Conservation (phyloP, 2,888 invertebrate genomes). For the Lochmaea crataegi region DNA sequence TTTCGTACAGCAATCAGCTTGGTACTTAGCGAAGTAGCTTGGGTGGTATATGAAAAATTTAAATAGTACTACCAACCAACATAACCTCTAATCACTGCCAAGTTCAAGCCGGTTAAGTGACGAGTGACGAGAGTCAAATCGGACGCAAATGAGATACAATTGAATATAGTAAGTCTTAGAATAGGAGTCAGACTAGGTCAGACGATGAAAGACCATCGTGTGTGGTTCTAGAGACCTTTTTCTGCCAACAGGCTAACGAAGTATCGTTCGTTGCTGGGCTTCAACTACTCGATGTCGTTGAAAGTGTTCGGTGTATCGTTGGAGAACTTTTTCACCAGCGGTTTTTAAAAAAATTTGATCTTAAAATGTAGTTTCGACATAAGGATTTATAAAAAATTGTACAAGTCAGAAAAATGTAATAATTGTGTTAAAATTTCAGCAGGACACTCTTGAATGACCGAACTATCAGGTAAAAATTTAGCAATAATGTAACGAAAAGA, state of each 20-base stretch:
- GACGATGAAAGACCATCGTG: constrained; percentile 34
- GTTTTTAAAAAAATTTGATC: background rate
- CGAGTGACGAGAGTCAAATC: constrained; percentile 22
- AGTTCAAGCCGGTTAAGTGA: constrained; percentile 17
- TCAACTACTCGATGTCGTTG: constrained; percentile 53
- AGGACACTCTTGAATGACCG: no score
- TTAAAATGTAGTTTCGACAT: no score
- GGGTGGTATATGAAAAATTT: constrained; percentile 24
- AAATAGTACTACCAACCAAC: constrained; percentile 8
- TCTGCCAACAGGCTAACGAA: constrained; percentile 50
- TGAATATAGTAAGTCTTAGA: constrained; percentile 31
- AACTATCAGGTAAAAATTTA: no score
- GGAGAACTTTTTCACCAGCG: constrained; percentile 20
- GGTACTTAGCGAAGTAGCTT: background rate
- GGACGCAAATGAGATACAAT: constrained; percentile 41
- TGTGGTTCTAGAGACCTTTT: constrained; percentile 36
- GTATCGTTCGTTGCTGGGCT: constrained; percentile 29
- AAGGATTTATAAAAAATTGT: no score
- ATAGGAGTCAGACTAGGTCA: constrained; percentile 33
- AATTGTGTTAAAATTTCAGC: no score
- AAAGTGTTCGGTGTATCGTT: constrained; percentile 30
- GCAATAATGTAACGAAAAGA: no score
- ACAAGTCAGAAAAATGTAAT: no score
- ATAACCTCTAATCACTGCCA: constrained; percentile 29
- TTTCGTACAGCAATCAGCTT: no score